Evolutionary conservation across 2,797 vertebrate species (phyloP), one percentile per base, ranked within the genome.

Genomic region (Heliangelus exortis): DNA sequence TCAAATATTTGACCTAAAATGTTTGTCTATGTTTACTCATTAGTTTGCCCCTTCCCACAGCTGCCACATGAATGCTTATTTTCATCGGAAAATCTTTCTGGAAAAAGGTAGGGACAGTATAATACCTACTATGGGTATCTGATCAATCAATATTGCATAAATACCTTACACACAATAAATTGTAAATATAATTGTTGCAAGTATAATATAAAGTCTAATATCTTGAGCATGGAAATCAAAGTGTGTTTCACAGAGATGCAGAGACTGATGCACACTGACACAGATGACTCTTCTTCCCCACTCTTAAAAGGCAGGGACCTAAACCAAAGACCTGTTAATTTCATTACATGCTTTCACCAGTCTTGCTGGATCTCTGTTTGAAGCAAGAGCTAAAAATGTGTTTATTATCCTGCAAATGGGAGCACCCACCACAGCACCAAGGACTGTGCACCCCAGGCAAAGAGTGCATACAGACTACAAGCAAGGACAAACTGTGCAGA

Each of bases 401-500:
- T 22, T 47, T 21, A 23, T 8, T 26, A 4, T 21, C 18, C 62
- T 83, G 61, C 55, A 69, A 29, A 8, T 66, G 41, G 51, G 73
- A 69, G 51, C 65, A 78, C 20, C 14, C 57, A 45, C 15, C 0
- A 4, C 34, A 65, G 41, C 29, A 54, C 36, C 57, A 57, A 61
- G 28, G 62, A 36, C 39, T 15, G 31, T 2, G 2, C 22, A 19
- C 10, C 43, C 33, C 36, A 8, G 9, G 33, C n/a, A 47, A 72
- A 58, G 23, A 23, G 39, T 8, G 14, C 0, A 1, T 6, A 6
- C 3, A 3, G 39, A 11, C 10, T 41, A 33, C 26, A n/a, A 10
- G 11, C 9, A 5, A 10, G 51, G 43, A 47, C 45, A 57, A 41
- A n/a, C 1, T 1, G 41, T 17, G 50, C 25, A 43, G 29, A 4